Evolutionary conservation across 2,797 vertebrate species (phyloP).

Genomic region (Bovichtus diacanthus): DNA sequence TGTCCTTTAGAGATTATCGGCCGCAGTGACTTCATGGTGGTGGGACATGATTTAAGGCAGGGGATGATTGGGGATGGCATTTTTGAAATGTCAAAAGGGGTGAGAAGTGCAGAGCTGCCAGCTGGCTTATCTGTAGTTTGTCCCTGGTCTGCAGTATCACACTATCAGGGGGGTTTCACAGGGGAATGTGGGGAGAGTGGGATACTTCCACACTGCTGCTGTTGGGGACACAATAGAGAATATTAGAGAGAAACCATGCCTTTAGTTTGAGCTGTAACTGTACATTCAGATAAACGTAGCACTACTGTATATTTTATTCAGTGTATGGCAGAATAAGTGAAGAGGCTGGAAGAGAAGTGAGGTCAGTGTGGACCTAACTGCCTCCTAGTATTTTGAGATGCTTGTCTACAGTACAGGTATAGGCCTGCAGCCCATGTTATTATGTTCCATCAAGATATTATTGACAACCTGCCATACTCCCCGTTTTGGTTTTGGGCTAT

Average conservation of each 20-base stretch:
- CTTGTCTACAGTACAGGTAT: neutral
- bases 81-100: slow-evolving; percentile 72
- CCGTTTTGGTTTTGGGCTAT: neutral
- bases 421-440: neutral
- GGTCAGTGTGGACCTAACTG: slow-evolving; percentile 17
- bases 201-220: slow-evolving; percentile 2
- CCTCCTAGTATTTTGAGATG: neutral
- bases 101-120: slow-evolving; percentile 57
- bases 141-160: slow-evolving; percentile 27
- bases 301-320: neutral
- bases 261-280: slow-evolving; percentile 27
- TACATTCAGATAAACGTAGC: slow-evolving; percentile 25
- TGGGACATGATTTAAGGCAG: slow-evolving; percentile 57
- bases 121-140: slow-evolving; percentile 56
- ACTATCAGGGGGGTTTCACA: slow-evolving; percentile 38
- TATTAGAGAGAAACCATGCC: neutral
- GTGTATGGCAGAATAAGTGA: neutral
- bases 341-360: neutral
- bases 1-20: slow-evolving; percentile 50
- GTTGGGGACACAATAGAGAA: slow-evolving; percentile 21
- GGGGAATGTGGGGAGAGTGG: neutral
- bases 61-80: slow-evolving; percentile 59
- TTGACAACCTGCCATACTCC: slow-evolving; percentile 1
- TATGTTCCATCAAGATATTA: slow-evolving; percentile 17
- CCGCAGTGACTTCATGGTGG: slow-evolving; percentile 34